These are phyloP conservation scores for Apotomis capreana DNA, from an alignment of 2,888 invertebrate genomes.

Conservation along the genomic window DNA sequence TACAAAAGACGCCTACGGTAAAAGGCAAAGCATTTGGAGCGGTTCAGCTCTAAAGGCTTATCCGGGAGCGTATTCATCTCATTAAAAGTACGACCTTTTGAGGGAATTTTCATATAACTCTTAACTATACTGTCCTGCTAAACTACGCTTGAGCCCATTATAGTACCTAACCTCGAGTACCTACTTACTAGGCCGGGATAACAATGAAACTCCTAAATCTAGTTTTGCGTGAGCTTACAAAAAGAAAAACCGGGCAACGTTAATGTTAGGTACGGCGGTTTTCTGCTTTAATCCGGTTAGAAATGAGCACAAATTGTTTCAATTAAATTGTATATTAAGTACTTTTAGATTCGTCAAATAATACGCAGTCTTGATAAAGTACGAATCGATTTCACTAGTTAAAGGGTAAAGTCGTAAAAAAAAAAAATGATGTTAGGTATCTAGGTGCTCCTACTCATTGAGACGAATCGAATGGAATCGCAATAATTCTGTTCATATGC, in stretches of 20 bases:
- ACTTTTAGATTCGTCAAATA: no score
- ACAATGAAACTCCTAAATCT: neutral
- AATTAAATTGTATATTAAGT: no score
- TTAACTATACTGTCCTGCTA: conserved; percentile 29
- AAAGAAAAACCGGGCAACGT: neutral
- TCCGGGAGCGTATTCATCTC: conserved; percentile 60
- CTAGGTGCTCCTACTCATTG: no score
- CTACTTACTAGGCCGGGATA: neutral
- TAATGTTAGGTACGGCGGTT: neutral
- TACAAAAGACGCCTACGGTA: conserved; percentile 39
- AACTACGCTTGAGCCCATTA: conserved; percentile 47
- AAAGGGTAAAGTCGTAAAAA: no score
- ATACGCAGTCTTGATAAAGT: no score
- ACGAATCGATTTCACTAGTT: no score
- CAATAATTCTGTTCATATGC: no score
- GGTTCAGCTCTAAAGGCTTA: conserved; percentile 53
- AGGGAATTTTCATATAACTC: conserved; percentile 59
- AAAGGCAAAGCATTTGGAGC: conserved; percentile 48
- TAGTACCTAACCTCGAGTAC: conserved; percentile 1
- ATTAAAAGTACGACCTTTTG: conserved; percentile 62
- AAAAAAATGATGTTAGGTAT: no score
- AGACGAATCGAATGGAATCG: no score
- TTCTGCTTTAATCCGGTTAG: neutral
- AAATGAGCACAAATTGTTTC: no score
- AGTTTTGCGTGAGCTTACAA: neutral